Evolutionary conservation across 2,113 vertebrate species (phyloP).

Genomic region (Galbula dea): DNA sequence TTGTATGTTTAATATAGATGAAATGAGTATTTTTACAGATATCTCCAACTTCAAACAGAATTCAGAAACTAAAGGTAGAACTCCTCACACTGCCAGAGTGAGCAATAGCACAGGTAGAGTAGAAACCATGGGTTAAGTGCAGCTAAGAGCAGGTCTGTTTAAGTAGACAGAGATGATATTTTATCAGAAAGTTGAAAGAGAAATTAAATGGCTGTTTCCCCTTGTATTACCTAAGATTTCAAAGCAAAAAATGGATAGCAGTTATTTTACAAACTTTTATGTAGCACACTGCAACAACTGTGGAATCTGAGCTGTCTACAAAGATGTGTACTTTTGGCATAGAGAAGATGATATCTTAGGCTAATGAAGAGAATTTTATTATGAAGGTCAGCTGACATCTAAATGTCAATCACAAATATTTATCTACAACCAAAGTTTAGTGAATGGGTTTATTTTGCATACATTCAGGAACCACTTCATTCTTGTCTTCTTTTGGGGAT

Average conservation of each 20-base stretch:
- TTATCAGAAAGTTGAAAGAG: background rate
- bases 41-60: background rate
- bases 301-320: background rate
- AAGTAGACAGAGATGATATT: background rate
- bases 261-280: slow-evolving; percentile 8
- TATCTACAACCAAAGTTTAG: background rate
- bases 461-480: background rate
- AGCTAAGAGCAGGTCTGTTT: background rate
- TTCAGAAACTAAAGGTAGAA: background rate
- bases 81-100: background rate
- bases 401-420: background rate
- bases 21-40: background rate
- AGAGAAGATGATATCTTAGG: background rate
- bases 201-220: background rate
- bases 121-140: background rate
- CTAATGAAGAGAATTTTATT: background rate
- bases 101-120: background rate
- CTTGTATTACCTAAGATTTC: background rate
- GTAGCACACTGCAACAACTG: background rate
- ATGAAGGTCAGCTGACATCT: background rate
- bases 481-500: background rate
- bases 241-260: background rate
- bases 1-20: background rate
- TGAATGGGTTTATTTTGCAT: background rate
- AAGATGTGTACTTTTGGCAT: background rate